Evolutionary conservation across 2,888 invertebrate species (phyloP), one percentile per base, ranked within the genome.

Genomic region (Cylindroiulus punctatus): DNA sequence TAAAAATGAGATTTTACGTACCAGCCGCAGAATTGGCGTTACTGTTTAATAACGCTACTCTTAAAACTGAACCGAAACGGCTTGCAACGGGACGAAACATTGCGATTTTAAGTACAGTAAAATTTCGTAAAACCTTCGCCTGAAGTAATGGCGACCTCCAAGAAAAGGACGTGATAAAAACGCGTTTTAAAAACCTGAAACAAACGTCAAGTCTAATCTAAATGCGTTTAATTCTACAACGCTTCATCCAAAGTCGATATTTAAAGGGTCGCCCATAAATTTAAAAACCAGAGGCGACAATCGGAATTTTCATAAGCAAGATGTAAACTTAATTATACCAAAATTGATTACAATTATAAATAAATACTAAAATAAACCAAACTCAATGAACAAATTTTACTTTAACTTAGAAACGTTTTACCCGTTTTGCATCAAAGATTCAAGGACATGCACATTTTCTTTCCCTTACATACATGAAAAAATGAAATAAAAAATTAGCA

Each of bases 21-120:
- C 44, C 84, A 19, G 84, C 17, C 7, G 44, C 19, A 44, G 44
- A 47, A 22, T 47, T 84, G 12, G 19, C 47, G 12, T 84, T 84
- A 19, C 12, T 84, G 19, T 22, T 36, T 19, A 47, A 19, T 4
- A 84, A 40, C n/a, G 47, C 30, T 22, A 22, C 32, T 19, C 85
- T 47, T 14, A 52, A 32, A 32, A 85, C 42, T 17, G 65, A 52
- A 17, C 65, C 57, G 30, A 85, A 85, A 36, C 85, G 85, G 10
- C 57, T 52, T 26, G 32, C 52, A 30, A 85, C 85, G 19, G 85
- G 85, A 52, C 85, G 85, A 85, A 85, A 85, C 85, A 85, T 85
- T 65, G 44, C 47, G 82, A 30, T 40, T 5, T 32, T 82, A 82
- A 42, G 36, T 82, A 40, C 40, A 32, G 14, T 22, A 36, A 36